Percentiles rank a stretch among this genome's conserved stretches.
Evolutionary conservation across 1,140 invertebrate genomes (phyloP).

Genomic region (Drosophila asahinai): DNA sequence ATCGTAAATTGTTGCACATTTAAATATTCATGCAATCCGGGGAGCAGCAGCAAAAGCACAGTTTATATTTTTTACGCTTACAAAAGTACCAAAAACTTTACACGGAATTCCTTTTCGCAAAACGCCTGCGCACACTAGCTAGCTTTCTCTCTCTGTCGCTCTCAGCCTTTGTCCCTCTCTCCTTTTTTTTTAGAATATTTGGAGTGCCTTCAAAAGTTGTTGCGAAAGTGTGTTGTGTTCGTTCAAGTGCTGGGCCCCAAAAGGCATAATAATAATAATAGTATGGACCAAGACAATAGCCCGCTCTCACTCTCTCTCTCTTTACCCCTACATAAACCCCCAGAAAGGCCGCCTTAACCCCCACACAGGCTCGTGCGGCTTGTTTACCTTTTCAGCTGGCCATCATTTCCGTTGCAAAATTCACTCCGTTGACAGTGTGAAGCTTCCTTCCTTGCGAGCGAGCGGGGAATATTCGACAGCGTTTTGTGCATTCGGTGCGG

Average conservation of each 20-base stretch:
- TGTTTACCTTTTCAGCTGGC: slow-evolving; percentile 46
- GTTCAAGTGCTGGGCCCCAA: slow-evolving; percentile 53
- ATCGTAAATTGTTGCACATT: slow-evolving; percentile 78
- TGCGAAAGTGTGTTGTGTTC: slow-evolving; percentile 51
- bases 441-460: slow-evolving; percentile 52
- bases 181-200: slow-evolving; percentile 50
- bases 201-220: slow-evolving; percentile 56
- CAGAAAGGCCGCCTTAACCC: background rate
- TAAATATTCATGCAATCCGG: slow-evolving; percentile 52
- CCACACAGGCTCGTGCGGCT: slow-evolving; percentile 21
- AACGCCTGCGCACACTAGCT: slow-evolving; percentile 61
- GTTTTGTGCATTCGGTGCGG: slow-evolving; percentile 42
- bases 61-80: slow-evolving; percentile 60
- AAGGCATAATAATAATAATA: slow-evolving; percentile 62
- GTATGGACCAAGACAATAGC: slow-evolving; percentile 41
- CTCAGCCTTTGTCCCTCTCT: background rate
- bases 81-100: slow-evolving; percentile 48
- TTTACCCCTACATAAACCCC: background rate
- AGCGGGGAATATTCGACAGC: slow-evolving; percentile 26
- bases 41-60: slow-evolving; percentile 48
- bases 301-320: background rate
- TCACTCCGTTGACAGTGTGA: slow-evolving; percentile 61
- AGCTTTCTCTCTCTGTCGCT: slow-evolving; percentile 11
- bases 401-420: slow-evolving; percentile 72
- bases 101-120: slow-evolving; percentile 39